Percentiles rank a stretch among this genome's conserved stretches.
Evolutionary conservation across 2,797 vertebrate genomes (phyloP).

Genomic region (Cryptoprocta ferox): DNA sequence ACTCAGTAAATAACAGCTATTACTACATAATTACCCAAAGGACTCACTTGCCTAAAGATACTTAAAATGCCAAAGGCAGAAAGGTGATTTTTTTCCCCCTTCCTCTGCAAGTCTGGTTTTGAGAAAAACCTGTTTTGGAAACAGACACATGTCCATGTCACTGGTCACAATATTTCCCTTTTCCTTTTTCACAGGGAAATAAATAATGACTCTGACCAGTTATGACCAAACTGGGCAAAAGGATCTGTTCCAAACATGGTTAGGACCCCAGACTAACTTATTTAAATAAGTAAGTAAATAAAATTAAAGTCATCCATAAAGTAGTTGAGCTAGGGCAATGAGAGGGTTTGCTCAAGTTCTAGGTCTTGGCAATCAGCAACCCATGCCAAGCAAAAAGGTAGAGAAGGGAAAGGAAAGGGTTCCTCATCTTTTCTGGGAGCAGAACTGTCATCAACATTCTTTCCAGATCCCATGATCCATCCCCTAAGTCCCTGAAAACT

Average conservation of each 20-base stretch:
- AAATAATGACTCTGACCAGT: constrained; percentile 8
- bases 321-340: not conserved
- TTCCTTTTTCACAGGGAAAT: constrained; percentile 58
- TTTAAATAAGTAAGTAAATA: not conserved
- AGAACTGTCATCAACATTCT: not conserved
- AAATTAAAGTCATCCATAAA: not conserved
- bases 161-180: constrained; percentile 60
- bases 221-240: constrained; percentile 50
- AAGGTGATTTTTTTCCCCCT: not conserved
- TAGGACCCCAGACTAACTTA: not conserved
- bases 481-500: not conserved
- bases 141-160: not conserved
- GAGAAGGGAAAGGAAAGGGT: not conserved
- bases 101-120: constrained; percentile 25
- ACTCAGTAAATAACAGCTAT: not conserved
- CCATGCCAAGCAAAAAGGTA: not conserved
- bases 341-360: not conserved
- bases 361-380: not conserved
- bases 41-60: not conserved
- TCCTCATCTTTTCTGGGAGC: not conserved
- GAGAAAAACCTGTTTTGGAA: constrained; percentile 47
- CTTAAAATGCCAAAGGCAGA: constrained; percentile 37
- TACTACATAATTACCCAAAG: not conserved
- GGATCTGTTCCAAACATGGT: constrained; percentile 14
- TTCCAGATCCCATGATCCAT: not conserved